Evolutionary conservation across 2,797 vertebrate species (phyloP).

Genomic region (Acanthopagrus latus): DNA sequence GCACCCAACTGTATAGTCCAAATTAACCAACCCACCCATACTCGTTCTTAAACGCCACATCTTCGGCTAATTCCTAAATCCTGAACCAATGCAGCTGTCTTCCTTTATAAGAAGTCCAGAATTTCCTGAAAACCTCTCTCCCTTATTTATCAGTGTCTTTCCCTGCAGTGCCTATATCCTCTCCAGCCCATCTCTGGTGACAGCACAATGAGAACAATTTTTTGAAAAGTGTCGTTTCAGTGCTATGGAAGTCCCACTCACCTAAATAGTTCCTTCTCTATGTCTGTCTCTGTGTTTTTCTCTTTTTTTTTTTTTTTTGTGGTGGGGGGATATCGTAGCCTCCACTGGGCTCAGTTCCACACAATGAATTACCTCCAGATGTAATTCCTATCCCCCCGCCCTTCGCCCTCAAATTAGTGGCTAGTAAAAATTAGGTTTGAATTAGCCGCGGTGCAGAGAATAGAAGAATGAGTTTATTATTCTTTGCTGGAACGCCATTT

Average conservation of each 20-base stretch:
- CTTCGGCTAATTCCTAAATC: conserved; percentile 63
- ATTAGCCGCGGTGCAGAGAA: conserved; percentile 83
- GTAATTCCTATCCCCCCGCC: conserved; percentile 82
- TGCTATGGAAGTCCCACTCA: conserved; percentile 78
- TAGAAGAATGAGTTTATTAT: conserved; percentile 87
- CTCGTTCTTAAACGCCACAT: conserved; percentile 47
- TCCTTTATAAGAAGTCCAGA: conserved; percentile 50
- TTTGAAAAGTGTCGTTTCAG: conserved; percentile 73
- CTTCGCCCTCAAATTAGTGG: conserved; percentile 85
- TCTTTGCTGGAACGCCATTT: conserved; percentile 82
- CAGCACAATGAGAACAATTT: conserved; percentile 83
- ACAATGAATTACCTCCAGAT: conserved; percentile 87
- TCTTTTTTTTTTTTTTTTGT: conserved; percentile 39
- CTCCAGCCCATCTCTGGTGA: conserved; percentile 75
- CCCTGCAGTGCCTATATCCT: conserved; percentile 73
- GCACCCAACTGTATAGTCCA: conserved; percentile 58
- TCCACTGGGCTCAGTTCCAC: conserved; percentile 83
- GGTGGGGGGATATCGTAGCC: conserved; percentile 60
- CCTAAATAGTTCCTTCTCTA: conserved; percentile 74
- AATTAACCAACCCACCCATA: conserved; percentile 43
- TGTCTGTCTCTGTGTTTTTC: conserved; percentile 63
- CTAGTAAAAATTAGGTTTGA: conserved; percentile 88
- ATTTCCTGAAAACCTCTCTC: conserved; percentile 52
- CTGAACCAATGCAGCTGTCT: conserved; percentile 67
- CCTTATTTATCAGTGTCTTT: conserved; percentile 62